phyloP scores from a whole-genome alignment of 2,888 invertebrate genomes.

The Zhengitettix transpicula region DNA sequence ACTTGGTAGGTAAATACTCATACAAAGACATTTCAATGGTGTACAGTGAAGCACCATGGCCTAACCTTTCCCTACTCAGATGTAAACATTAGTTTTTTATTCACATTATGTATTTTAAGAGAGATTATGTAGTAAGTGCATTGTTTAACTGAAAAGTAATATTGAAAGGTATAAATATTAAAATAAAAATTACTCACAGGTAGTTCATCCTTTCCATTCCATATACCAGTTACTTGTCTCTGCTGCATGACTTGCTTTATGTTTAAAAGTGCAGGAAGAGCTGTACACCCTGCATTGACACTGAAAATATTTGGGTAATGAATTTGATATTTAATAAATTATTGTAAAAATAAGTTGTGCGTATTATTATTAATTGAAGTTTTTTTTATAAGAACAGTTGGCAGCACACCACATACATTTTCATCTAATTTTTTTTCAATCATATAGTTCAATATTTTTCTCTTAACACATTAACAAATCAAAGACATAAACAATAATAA shows the following conservation, averaged over 20 bases:
- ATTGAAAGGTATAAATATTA: background rate
- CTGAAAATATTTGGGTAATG: constrained; percentile 24
- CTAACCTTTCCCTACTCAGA: too few relatives aligned
- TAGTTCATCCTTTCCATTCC: constrained; percentile 89
- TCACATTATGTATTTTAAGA: too few relatives aligned
- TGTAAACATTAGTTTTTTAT: too few relatives aligned
- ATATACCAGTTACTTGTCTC: constrained; percentile 78
- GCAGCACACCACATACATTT: background rate
- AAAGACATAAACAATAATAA: background rate
- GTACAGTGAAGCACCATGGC: too few relatives aligned
- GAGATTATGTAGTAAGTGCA: too few relatives aligned
- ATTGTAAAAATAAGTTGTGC: background rate
- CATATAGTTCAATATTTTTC: background rate
- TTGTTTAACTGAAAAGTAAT: background rate
- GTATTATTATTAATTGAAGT: background rate
- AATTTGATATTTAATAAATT: too few relatives aligned
- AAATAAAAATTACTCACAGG: constrained; percentile 46
- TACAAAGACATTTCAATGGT: too few relatives aligned
- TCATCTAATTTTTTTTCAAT: background rate
- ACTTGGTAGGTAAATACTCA: too few relatives aligned
- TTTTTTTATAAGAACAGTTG: background rate
- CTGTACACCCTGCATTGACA: constrained; percentile 81
- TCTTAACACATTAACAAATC: background rate
- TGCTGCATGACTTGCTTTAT: constrained; percentile 85
- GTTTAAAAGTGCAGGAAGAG: constrained; percentile 85